phyloP scores from a whole-genome alignment of 2,888 invertebrate genomes.

The Spatulosminthurus flaviceps region DNA sequence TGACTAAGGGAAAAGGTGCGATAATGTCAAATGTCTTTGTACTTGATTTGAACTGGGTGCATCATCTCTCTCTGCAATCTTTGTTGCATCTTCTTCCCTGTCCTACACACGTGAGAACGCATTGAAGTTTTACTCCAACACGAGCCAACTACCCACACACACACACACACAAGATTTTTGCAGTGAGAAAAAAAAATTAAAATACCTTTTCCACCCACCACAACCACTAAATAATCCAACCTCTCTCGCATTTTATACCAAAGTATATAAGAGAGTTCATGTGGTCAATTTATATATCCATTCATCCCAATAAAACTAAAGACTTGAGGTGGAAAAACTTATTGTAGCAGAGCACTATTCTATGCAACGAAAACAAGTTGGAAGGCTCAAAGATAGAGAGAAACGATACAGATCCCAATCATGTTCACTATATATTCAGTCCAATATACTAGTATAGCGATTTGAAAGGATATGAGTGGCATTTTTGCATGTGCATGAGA shows the following conservation, averaged over 20 bases:
- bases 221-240: slow-evolving; percentile 33
- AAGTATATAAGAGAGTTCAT: no score
- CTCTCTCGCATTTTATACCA: slow-evolving; percentile 4
- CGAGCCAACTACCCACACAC: slow-evolving; percentile 27
- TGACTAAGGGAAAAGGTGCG: slow-evolving; percentile 43
- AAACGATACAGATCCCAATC: background rate
- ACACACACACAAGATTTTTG: no score
- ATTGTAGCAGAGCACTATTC: background rate
- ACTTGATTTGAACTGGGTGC: slow-evolving; percentile 34
- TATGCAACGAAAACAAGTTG: slow-evolving; percentile 16
- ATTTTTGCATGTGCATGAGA: background rate
- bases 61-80: slow-evolving; percentile 26
- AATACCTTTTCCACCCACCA: slow-evolving; percentile 35
- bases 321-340: background rate
- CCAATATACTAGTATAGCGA: background rate
- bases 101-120: slow-evolving; percentile 34
- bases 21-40: slow-evolving; percentile 40
- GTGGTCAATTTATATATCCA: slow-evolving; percentile 38
- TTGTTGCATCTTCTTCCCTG: slow-evolving; percentile 38
- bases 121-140: slow-evolving; percentile 30
- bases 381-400: background rate
- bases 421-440: background rate
- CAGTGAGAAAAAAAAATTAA: slow-evolving; percentile 5
- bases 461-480: background rate
- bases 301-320: slow-evolving; percentile 33